Base-by-base conservation (phyloP, 2,888 invertebrate species). In the Fragum fragum region DNA sequence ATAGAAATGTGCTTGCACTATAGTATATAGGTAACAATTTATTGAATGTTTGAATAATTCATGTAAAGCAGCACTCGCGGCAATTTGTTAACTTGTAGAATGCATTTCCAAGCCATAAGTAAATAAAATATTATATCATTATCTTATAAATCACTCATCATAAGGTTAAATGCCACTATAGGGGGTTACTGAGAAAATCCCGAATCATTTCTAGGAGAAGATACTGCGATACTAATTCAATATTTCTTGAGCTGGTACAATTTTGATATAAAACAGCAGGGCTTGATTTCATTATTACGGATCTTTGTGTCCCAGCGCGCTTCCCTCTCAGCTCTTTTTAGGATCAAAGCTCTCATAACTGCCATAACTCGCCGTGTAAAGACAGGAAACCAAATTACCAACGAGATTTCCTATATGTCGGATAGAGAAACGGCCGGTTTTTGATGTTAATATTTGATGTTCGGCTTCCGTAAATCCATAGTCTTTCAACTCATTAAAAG, bases 211-310 rank as follows among this genome's bases (percentile, higher is more conserved):
- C 57, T n/a, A 26, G 57, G 23, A 47, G 57, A 57, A 57, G 23
- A 26, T 21, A 26, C 26, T 57, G 21, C 57, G 1, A 57, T 57
- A 26, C n/a, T 32, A 32, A 61, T 61, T 28, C 9, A 61, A 61
- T 61, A 61, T 32, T 29, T 61, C 57, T 61, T 32, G 61, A 61
- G n/a, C n/a, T 61, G 28, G 32, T n/a, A 32, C 29, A 32, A 29
- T 32, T 32, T 11, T 61, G 61, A 61, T 61, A 61, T 29, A 61
- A 61, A 61, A 61, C 61, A 61, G 61, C 32, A 28, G 14, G 28
- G 21, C 29, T 32, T 61, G 28, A 61, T 61, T 32, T 14, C 32
- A 61, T 61, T 61, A 61, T 16, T 32, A n/a, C 29, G 11, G 61
- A 32, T 29, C 29, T n/a, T 61, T n/a, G 29, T 32, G 32, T 61